Evolutionary conservation across 1,140 invertebrate species (phyloP), one percentile per base, ranked within the genome.

Genomic region (Micrasema minimum): DNA sequence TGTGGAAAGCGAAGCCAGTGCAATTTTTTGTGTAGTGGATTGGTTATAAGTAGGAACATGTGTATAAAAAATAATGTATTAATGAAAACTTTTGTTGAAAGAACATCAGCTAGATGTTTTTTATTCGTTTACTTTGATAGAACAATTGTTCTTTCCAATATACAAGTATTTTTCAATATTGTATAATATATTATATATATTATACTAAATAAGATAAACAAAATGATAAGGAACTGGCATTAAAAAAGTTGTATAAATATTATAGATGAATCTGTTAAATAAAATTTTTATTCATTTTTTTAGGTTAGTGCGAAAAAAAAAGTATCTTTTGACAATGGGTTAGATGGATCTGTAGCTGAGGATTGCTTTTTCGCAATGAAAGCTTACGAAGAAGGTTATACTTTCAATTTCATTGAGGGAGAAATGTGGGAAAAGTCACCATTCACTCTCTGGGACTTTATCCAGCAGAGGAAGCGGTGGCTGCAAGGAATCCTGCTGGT

Each of bases 381-480:
- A 69, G 97, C 96, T 0, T 94, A 91, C 78, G 88, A 88, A 64
- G 86, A 93, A 80, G 94, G 94, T 9, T 95, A 92, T 78, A 88
- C 90, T 1, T 97, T 97, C 79, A 95, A 96, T 78, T 97, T 97
- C 81, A 89, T 98, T 71, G 95, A 97, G 79, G 96, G 96, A 16
- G 96, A 98, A 83, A 98, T 98, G 96, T 96, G 95, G 91, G 96
- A 99, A 80, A 97, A 98, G 79, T 96, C 94, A 14, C 96, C 97
- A 6, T 99, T 99, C 78, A 96, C 95, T 0, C 81, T 97, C 1
- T 92, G 92, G 87, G 97, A 99, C 81, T 97, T 98, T 79, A 88
- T 99, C 43, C 95, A 97, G 80, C 97, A 99, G 80, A 87, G 97
- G 64, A 98, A 98, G 81, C 88, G 97, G 31, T 99, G 97, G 97